phyloP scores from a whole-genome alignment of 2,888 invertebrate genomes.

The Stenotaenia linearis region DNA sequence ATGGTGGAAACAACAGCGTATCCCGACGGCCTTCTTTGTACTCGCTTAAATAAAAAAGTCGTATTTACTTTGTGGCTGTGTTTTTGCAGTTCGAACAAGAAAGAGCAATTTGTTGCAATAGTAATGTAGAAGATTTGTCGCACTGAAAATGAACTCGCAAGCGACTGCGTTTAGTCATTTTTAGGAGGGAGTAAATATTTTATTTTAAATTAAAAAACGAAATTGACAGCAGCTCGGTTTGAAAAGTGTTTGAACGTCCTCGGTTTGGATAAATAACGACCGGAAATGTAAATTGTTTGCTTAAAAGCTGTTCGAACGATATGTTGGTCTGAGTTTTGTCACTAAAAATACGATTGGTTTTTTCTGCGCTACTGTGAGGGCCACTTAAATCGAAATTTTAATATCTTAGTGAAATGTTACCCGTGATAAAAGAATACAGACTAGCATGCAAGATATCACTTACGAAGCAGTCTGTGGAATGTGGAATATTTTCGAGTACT shows the following conservation, averaged over 20 bases:
- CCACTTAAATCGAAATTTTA: not conserved
- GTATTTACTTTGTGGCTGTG: slow-evolving; percentile 1
- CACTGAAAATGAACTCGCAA: not conserved
- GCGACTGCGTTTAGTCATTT: not conserved
- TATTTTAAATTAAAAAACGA: not conserved
- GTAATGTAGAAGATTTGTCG: not conserved
- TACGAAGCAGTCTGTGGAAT: too few relatives aligned
- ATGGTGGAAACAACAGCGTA: slow-evolving; percentile 14
- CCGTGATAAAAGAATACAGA: too few relatives aligned
- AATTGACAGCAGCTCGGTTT: too few relatives aligned
- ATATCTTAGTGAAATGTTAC: not conserved
- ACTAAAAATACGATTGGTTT: too few relatives aligned
- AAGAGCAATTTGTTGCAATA: not conserved
- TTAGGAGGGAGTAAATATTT: not conserved
- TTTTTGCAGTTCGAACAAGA: not conserved
- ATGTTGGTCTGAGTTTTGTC: too few relatives aligned
- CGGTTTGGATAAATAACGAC: too few relatives aligned
- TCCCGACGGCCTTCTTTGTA: not conserved
- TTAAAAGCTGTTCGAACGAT: too few relatives aligned
- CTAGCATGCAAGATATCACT: too few relatives aligned
- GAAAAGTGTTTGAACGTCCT: too few relatives aligned
- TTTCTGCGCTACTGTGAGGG: too few relatives aligned
- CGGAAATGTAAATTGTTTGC: too few relatives aligned
- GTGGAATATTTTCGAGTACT: too few relatives aligned
- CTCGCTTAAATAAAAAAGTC: not conserved